Percentiles rank a stretch among this genome's conserved stretches.
Evolutionary conservation across 1,140 invertebrate species (phyloP).

Genomic region (Bombus soroeensis): DNA sequence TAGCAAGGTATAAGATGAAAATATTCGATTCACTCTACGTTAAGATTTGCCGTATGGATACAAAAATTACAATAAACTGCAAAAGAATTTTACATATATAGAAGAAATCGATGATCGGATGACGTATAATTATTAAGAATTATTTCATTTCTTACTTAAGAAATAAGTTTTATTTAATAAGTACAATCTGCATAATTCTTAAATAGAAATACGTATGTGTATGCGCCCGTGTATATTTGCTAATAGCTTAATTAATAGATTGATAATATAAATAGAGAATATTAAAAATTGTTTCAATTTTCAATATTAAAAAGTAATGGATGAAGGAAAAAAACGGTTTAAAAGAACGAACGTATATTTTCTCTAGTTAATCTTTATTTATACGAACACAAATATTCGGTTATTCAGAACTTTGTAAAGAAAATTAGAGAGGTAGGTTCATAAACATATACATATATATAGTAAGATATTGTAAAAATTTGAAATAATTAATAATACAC

Average conservation of each 20-base stretch:
- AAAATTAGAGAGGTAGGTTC: too few species aligned
- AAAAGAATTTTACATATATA: not conserved
- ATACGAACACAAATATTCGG: not conserved
- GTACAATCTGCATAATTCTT: not conserved
- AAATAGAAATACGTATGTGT: not conserved
- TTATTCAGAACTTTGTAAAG: not conserved
- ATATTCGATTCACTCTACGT: not conserved
- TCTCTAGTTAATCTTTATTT: not conserved
- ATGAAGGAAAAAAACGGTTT: not conserved
- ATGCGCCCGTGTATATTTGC: not conserved
- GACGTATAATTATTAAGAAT: not conserved
- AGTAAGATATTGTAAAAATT: not conserved
- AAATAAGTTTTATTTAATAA: not conserved
- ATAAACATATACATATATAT: not conserved
- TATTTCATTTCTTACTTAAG: not conserved
- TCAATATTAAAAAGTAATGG: not conserved
- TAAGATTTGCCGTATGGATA: not conserved
- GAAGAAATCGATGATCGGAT: not conserved
- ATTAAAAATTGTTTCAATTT: too few species aligned
- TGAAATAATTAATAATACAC: not conserved
- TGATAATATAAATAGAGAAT: not conserved
- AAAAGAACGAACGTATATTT: not conserved
- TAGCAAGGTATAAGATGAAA: not conserved
- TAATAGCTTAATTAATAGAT: not conserved
- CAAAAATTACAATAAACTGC: not conserved